A percentile compares a stretch with the other conserved stretches of the same genome.
Conservation (phyloP, 2,888 invertebrate genomes). For the Drosophila stalkeri region DNA sequence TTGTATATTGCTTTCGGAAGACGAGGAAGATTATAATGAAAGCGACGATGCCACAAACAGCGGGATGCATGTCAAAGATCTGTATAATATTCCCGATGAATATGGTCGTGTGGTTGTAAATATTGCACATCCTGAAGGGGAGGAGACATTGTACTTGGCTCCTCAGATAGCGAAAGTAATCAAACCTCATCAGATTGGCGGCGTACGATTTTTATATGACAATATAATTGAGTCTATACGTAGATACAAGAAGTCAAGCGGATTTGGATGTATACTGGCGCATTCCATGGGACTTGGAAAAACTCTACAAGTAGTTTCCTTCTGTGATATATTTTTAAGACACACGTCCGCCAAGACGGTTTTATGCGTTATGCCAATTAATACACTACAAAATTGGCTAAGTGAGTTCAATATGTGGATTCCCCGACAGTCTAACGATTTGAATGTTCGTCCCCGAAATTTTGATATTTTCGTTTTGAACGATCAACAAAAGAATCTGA, state of each 20-base stretch:
- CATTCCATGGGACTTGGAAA: slow-evolving; percentile 99
- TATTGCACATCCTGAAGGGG: slow-evolving; percentile 95
- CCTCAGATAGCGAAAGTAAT: slow-evolving; percentile 95
- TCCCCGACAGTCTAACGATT: slow-evolving; percentile 89
- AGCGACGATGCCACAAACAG: slow-evolving; percentile 94
- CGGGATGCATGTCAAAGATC: slow-evolving; percentile 96
- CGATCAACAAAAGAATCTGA: slow-evolving; percentile 96
- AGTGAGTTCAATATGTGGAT: slow-evolving; percentile 99
- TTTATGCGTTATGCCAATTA: slow-evolving; percentile 98
- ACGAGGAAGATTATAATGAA: slow-evolving; percentile 89
- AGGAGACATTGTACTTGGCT: slow-evolving; percentile 95
- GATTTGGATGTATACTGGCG: slow-evolving; percentile 99
- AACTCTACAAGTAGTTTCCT: slow-evolving; percentile 97
- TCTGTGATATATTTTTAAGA: slow-evolving; percentile 97
- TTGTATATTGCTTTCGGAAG: slow-evolving; percentile 94
- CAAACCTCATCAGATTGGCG: slow-evolving; percentile 98
- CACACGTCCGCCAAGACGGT: slow-evolving; percentile 95
- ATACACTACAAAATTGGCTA: slow-evolving; percentile 98
- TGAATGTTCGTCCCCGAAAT: slow-evolving; percentile 91
- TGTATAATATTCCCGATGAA: slow-evolving; percentile 95
- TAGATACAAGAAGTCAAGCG: slow-evolving; percentile 93
- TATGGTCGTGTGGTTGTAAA: slow-evolving; percentile 96
- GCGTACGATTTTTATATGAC: slow-evolving; percentile 97
- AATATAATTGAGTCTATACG: slow-evolving; percentile 97
- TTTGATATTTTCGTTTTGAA: slow-evolving; percentile 96